Evolutionary conservation across 2,888 invertebrate species (phyloP), one percentile per base, ranked within the genome.

Genomic region (Drosophila neutralis): DNA sequence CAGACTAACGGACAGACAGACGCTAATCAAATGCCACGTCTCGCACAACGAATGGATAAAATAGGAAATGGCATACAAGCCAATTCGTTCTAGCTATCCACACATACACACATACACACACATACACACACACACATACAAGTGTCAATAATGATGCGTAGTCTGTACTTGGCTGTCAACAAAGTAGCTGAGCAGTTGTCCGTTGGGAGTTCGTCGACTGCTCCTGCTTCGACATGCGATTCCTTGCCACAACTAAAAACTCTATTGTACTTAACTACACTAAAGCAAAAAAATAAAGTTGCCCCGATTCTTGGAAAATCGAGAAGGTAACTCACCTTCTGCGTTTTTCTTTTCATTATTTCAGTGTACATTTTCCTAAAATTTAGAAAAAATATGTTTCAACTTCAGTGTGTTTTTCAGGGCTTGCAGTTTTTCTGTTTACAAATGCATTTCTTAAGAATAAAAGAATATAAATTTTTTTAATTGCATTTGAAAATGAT

Each of bases 11-110:
- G 15, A 21, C 45, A 7, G 87, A 66, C 76, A 76, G 64, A 58
- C 87, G 85, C 76, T 82, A 81, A 84, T 83, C 85, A 83, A 83
- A 73, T 84, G 87, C 76, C 82, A 81, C 78, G 66, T 78, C 45
- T 56, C 56, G 42, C 48, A 65, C 49, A 64, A 63, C 40, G 49
- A 48, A 68, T 51, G 58, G 59, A 60, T 52, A 42, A 51, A 42
- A 71, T 56, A 42, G 53, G 52, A 48, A 66, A 54, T 53, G 60
- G 52, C 70, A 64, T 57, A 63, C 60, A 49, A 57, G 35, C 40
- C 56, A 65, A 61, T 58, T 58, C 57, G 52, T 48, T 38, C 40
- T 27, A 54, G 61, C 48, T 53, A 52, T 31, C 29, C 35, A 33
- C 65, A 63, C 49, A 42, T 11, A n/a, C n/a, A 27, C 27, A 27